A percentile compares a stretch with the other conserved stretches of the same genome.
Evolutionary conservation across 2,113 vertebrate genomes (phyloP).

Genomic region (Herpetotheres cachinnans): DNA sequence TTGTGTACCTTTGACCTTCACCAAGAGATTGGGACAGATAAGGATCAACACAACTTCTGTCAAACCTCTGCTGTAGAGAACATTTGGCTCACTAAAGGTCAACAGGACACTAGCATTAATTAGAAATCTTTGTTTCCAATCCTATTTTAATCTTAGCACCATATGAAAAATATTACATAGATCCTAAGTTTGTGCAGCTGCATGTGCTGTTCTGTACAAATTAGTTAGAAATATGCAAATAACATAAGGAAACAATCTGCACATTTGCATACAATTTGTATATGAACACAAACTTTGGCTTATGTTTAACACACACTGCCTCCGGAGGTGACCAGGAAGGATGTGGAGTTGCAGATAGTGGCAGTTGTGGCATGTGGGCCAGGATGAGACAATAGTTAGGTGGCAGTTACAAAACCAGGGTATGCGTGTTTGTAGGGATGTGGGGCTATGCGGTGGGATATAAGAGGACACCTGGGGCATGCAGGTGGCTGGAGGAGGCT

Average conservation of each 20-base stretch:
- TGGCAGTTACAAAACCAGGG: not conserved
- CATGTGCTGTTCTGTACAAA: not conserved
- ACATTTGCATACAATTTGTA: constrained; percentile 12
- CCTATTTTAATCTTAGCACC: not conserved
- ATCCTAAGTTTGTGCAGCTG: not conserved
- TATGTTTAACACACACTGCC: not conserved
- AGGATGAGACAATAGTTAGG: not conserved
- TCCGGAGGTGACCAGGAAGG: not conserved
- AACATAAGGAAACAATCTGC: not conserved
- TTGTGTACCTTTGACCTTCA: not conserved
- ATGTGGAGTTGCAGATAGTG: not conserved
- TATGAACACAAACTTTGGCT: not conserved
- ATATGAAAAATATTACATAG: not conserved
- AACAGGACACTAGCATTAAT: not conserved
- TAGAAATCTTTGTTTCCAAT: not conserved
- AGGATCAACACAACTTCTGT: not conserved
- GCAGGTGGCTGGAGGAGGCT: not conserved
- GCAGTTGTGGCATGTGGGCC: not conserved
- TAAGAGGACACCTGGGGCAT: not conserved
- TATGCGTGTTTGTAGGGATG: not conserved
- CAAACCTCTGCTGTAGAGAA: not conserved
- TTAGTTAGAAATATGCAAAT: constrained; percentile 1
- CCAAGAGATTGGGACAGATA: not conserved
- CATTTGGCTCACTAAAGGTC: not conserved
- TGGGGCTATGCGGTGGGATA: not conserved